Percentiles rank a stretch among this genome's conserved stretches.
phyloP scores from a whole-genome alignment of 2,888 invertebrate genomes.

The Scaptomyza cyrtandrae region DNA sequence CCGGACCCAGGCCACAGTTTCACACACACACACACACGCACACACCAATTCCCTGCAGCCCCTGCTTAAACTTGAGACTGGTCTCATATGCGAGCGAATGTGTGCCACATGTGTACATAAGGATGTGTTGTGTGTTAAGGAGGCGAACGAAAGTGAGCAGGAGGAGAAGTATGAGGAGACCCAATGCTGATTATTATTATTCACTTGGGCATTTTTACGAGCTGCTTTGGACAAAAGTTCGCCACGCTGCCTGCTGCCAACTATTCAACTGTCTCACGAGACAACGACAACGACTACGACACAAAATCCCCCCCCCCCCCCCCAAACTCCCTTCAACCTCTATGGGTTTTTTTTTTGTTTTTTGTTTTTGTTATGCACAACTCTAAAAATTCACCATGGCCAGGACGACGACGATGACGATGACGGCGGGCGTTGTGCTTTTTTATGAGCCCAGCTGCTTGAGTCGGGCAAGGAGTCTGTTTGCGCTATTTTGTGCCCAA shows the following conservation, averaged over 20 bases:
- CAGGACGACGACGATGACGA: conserved; percentile 14
- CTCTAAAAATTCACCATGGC: conserved; percentile 65
- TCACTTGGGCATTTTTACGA: conserved; percentile 83
- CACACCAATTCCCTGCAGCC: neutral
- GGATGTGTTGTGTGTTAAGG: neutral
- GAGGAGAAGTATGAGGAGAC: conserved; percentile 3
- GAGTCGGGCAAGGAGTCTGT: neutral
- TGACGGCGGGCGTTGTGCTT: conserved; percentile 41
- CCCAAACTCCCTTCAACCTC: neutral
- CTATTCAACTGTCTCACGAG: conserved; percentile 61
- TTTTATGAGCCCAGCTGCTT: conserved; percentile 72
- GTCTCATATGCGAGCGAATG: conserved; percentile 16
- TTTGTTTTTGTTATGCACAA: too few species aligned
- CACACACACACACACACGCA: too few species aligned
- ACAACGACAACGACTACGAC: conserved; percentile 27
- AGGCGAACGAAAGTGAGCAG: neutral
- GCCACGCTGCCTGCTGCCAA: conserved; percentile 55
- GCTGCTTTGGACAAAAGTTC: conserved; percentile 76
- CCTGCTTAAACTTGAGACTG: neutral
- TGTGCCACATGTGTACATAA: conserved; percentile 37
- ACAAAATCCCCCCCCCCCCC: neutral
- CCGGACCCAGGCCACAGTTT: conserved; percentile 16
- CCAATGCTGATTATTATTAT: conserved; percentile 81
- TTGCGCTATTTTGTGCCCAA: conserved; percentile 40
- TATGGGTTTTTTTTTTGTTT: conserved; percentile 17